A percentile compares a stretch with the other conserved stretches of the same genome.
These are phyloP conservation scores for Anser cygnoides DNA, from an alignment of 2,113 vertebrate species.

Conservation along the genomic window DNA sequence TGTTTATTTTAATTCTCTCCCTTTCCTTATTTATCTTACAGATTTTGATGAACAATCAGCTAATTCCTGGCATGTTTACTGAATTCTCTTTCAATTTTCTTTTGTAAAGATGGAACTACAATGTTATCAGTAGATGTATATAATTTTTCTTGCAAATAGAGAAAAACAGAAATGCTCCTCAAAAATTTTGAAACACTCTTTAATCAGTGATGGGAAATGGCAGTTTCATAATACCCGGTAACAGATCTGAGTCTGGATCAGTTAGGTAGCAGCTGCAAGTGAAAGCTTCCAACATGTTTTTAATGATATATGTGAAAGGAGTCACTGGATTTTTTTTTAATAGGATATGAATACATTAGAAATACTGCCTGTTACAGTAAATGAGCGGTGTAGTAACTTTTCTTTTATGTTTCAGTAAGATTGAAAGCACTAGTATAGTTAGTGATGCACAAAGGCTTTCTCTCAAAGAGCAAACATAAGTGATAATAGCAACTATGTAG, in stretches of 20 bases:
- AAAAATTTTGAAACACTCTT: neutral
- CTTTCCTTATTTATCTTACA: neutral
- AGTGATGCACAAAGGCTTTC: neutral
- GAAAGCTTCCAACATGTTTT: neutral
- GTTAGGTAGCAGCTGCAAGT: neutral
- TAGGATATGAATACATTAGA: neutral
- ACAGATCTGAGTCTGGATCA: neutral
- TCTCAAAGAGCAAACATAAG: neutral
- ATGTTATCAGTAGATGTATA: neutral
- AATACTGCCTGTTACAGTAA: neutral
- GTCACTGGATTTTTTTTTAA: neutral
- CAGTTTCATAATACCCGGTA: neutral
- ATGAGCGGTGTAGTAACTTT: neutral
- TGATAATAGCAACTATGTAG: neutral
- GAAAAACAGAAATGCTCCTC: neutral
- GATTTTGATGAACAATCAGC: neutral
- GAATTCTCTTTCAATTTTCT: neutral
- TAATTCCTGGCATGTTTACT: neutral
- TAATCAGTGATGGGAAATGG: neutral
- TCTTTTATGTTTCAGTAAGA: neutral
- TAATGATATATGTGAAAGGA: neutral
- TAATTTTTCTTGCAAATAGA: neutral
- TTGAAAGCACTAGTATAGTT: neutral
- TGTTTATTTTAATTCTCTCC: neutral
- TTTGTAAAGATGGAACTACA: neutral